Evolutionary conservation across 2,888 invertebrate species (phyloP), one percentile per base, ranked within the genome.

Genomic region (Opisthograptis luteolata): DNA sequence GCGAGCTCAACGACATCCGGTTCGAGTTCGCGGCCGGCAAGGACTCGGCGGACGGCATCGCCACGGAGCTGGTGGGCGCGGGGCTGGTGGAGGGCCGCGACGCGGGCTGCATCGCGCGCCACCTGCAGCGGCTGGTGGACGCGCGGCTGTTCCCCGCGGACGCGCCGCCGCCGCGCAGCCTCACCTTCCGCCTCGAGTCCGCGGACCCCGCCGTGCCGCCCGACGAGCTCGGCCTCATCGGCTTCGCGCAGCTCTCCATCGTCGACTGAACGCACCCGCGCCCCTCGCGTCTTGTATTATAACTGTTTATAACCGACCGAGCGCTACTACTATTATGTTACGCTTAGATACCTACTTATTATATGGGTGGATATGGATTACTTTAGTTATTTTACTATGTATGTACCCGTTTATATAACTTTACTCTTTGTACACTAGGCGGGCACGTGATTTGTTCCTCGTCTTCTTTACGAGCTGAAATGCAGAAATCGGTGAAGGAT

Each of bases 241-340:
- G 99, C 74, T 99, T 95, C 92, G 99, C 99, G 81, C 99, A 99
- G 92, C 95, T 99, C 80, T 98, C 98, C 69, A 95, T 98, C 81
- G 95, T 96, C 64, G 97, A 97, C 92, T 97, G 93, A 81, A 57
- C 50, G n/a, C 44, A 36, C 13, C 45, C 51, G 19, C 42, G 48
- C 41, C 13, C 20, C 36, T 37, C 39, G 44, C 55, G 39, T 36
- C 14, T 20, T 27, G 25, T 40, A 20, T n/a, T n/a, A n/a, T 24
- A 7, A 42, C 24, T 9, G 30, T 42, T 20, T 34, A 5, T 25
- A 34, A 25, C 24, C 31, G 35, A 42, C 19, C 15, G 10, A 45
- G 44, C 60, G 48, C 55, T 51, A 58, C n/a, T 66, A 61, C 66
- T 64, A 58, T 60, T 68, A 65, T 65, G 58, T 60, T 73, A 70